phyloP scores from a whole-genome alignment of 2,113 vertebrate genomes.

The Myiozetetes cayanensis region DNA sequence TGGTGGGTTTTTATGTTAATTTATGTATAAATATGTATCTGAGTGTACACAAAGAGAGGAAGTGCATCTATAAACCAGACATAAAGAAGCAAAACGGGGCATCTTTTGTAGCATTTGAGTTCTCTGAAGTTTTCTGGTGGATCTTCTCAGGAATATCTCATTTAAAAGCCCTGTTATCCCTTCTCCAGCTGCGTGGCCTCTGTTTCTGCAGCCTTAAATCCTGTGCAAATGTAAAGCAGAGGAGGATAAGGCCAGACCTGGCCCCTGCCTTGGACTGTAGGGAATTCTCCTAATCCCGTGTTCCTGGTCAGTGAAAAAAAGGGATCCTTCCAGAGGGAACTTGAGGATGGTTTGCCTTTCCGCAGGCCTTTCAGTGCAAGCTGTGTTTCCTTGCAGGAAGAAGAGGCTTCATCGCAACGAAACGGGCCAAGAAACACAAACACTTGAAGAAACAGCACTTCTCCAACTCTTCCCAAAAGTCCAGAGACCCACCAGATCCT shows the following conservation, averaged over 20 bases:
- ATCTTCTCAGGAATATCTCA: neutral
- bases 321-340: neutral
- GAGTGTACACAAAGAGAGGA: neutral
- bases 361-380: neutral
- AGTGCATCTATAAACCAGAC: neutral
- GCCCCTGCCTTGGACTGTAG: fast-evolving
- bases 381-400: slow-evolving; percentile 42
- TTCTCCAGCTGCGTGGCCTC: neutral
- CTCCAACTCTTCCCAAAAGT: neutral
- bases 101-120: neutral
- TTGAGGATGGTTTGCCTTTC: neutral
- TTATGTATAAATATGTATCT: neutral
- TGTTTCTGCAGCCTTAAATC: neutral
- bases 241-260: neutral
- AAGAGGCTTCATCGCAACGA: slow-evolving; percentile 38
- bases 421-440: neutral
- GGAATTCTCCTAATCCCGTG: neutral
- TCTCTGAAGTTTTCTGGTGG: neutral
- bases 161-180: neutral
- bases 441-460: slow-evolving; percentile 49
- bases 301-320: neutral
- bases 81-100: neutral
- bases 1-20: neutral
- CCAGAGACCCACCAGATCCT: slow-evolving; percentile 10
- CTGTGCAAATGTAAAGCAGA: neutral